Base-by-base conservation (phyloP, 1,140 invertebrate species). In the Brachionus sp. region DNA sequence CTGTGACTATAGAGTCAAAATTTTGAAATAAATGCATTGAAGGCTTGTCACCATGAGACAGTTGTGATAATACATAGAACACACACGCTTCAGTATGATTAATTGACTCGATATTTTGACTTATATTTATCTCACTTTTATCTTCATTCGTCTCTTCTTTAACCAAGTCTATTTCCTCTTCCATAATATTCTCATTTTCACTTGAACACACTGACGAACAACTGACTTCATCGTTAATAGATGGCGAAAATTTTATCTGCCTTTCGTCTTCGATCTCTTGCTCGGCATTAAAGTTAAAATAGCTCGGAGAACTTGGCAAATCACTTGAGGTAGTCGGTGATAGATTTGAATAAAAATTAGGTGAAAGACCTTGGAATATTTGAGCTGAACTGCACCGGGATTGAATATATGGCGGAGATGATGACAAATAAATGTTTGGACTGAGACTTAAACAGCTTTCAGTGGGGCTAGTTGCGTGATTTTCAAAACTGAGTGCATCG, bases 41-140 rank as follows among this genome's bases (percentile, higher is more conserved):
- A 12, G 77, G 77, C 13, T 80, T 80, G 35, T 80, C 77, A 9
- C 77, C 77, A 80, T 80, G 77, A 44, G 77, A 80, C 35, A 80
- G 35, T 66, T 80, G 77, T 39, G 77, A 80, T 33, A 80, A 35
- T 13, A 80, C 77, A 66, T 80, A 80, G 35, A 80, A 80, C 7
- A 80, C 77, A 80, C 77, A 80, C 25, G 77, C 77, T 35, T 80
- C 77, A 23, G 50, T 62, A 7, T 66, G 50, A 25, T 80, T 80
- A 6, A 80, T 57, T 42, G 50, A 62, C 29, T 80, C 77, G 46
- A 80, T 80, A 80, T 80, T 80, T 39, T 80, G 35, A 35, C 50
- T 57, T 12, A 42, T n/a, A 37, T 39, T 80, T 80, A 29, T 29
- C 29, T 62, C 50, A 5, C 12, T 62, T 9, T n/a, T 19, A 12